These are phyloP conservation scores for Trichoplusia ni DNA, from an alignment of 1,140 invertebrate genomes.

Conservation along the genomic window DNA sequence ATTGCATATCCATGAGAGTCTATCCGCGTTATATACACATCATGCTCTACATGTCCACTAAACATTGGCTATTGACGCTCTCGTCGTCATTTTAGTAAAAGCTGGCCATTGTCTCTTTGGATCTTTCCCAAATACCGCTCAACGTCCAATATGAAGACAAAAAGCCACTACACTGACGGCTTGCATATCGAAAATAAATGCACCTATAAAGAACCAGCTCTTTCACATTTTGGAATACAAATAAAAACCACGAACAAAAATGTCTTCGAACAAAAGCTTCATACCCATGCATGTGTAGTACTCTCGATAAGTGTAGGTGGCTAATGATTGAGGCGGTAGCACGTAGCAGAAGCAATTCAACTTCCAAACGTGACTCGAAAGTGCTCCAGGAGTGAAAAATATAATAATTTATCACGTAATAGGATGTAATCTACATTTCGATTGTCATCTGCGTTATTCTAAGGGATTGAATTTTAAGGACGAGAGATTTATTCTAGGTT, in stretches of 20 bases:
- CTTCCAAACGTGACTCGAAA: slow-evolving; percentile 44
- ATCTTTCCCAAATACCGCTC: slow-evolving; percentile 53
- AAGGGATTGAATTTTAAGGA: slow-evolving; percentile 47
- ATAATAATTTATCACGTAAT: slow-evolving; percentile 39
- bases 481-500: slow-evolving; percentile 53
- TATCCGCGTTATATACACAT: too few species aligned
- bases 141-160: slow-evolving; percentile 50
- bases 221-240: slow-evolving; percentile 6
- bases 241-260: background rate
- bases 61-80: background rate
- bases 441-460: slow-evolving; percentile 49
- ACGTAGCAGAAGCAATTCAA: background rate
- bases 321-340: slow-evolving; percentile 3
- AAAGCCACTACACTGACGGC: slow-evolving; percentile 48
- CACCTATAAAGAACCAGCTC: background rate
- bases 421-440: slow-evolving; percentile 51
- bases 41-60: too few species aligned
- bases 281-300: slow-evolving; percentile 13
- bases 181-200: slow-evolving; percentile 38
- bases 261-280: slow-evolving; percentile 16
- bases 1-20: too few species aligned
- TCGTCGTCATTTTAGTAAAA: slow-evolving; percentile 52
- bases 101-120: slow-evolving; percentile 55
- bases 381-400: slow-evolving; percentile 46
- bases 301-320: slow-evolving; percentile 4